phyloP scores from a whole-genome alignment of 2,797 vertebrate genomes.

The Spheniscus humboldti region DNA sequence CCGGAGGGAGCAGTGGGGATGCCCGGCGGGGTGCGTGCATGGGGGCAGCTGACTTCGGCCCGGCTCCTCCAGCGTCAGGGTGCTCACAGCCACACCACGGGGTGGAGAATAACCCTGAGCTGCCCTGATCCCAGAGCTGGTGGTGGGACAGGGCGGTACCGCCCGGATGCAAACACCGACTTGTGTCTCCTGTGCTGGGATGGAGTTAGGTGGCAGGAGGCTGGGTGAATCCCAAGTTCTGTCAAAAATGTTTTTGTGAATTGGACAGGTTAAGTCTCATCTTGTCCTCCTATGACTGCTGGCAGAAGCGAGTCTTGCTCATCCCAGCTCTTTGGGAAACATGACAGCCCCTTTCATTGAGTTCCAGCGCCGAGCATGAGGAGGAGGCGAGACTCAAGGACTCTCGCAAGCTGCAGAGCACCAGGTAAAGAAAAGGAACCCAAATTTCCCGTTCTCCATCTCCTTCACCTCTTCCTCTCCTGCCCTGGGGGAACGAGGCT shows the following conservation, averaged over 20 bases:
- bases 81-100: not conserved
- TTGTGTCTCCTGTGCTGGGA: not conserved
- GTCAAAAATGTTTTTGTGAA: not conserved
- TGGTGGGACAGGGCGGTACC: not conserved
- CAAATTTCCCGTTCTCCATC: not conserved
- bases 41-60: not conserved
- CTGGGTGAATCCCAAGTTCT: not conserved
- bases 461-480: not conserved
- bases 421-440: not conserved
- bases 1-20: not conserved
- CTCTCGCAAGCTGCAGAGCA: not conserved
- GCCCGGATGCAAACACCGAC: rapidly evolving
- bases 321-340: not conserved
- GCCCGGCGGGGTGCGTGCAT: rapidly evolving
- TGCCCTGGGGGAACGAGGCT: not conserved
- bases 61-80: not conserved
- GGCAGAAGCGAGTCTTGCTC: not conserved
- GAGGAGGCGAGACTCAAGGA: not conserved
- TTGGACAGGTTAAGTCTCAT: not conserved
- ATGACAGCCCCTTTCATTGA: rapidly evolving
- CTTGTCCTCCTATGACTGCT: not conserved
- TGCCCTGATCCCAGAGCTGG: not conserved
- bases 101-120: not conserved
- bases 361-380: not conserved
- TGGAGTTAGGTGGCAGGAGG: not conserved